phyloP scores from a whole-genome alignment of 1,140 invertebrate species.

The Brachionus koreanus region DNA sequence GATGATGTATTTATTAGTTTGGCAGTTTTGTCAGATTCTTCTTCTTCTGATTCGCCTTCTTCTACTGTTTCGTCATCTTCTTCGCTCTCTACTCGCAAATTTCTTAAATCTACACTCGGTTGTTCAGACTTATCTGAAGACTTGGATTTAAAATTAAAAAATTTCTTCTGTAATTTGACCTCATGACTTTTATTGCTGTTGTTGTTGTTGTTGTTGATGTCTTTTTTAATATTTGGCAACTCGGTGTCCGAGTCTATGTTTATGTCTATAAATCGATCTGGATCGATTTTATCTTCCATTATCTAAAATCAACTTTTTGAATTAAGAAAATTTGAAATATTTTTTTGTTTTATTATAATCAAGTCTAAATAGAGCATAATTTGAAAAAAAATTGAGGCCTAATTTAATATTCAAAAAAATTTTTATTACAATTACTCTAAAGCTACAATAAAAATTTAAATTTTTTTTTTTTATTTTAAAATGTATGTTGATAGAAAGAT shows the following conservation, averaged over 20 bases:
- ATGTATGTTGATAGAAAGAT: too few relatives aligned
- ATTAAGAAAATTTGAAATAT: not conserved
- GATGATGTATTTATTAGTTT: not conserved
- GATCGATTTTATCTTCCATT: not conserved
- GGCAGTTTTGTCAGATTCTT: not conserved
- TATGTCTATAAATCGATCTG: slow-evolving; percentile 7
- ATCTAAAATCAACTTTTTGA: not conserved
- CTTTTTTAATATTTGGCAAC: not conserved
- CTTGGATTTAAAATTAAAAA: not conserved
- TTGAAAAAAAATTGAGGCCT: not conserved
- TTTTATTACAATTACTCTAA: not conserved
- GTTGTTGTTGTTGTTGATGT: not conserved
- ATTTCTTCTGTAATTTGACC: not conserved
- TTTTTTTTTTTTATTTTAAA: not conserved
- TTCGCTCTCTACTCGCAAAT: not conserved
- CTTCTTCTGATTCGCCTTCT: not conserved
- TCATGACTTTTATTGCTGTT: not conserved
- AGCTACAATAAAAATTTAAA: not conserved
- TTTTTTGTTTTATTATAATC: not conserved
- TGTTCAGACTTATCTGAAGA: not conserved
- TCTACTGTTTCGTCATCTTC: not conserved
- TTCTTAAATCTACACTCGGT: not conserved
- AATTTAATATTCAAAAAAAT: slow-evolving; percentile 2
- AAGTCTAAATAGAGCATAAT: not conserved
- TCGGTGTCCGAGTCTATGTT: slow-evolving; percentile 6